Evolutionary conservation across 2,113 vertebrate genomes (phyloP).

Genomic region (Alosa alosa): DNA sequence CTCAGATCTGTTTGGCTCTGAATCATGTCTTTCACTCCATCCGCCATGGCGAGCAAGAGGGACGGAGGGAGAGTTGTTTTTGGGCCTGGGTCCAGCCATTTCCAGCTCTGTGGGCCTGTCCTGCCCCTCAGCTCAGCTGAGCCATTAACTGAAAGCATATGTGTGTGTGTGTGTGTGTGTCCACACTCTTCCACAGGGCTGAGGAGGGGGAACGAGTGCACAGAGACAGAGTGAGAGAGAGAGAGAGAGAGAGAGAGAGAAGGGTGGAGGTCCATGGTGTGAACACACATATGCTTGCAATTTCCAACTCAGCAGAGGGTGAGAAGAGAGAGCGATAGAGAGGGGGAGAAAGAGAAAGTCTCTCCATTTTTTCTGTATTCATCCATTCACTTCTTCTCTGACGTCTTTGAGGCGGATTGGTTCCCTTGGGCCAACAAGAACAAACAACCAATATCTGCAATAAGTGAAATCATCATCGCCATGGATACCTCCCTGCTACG

Average conservation of each 20-base stretch:
- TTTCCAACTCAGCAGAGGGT: not conserved
- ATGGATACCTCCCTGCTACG: not conserved
- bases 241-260: not conserved
- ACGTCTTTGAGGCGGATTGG: not conserved
- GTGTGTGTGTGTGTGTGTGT: not conserved
- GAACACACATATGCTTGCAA: conserved; percentile 31
- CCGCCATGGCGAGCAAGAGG: not conserved
- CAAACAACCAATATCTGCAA: not conserved
- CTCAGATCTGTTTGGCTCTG: not conserved
- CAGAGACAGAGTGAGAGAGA: not conserved
- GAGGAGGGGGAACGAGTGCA: not conserved
- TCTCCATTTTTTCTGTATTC: not conserved
- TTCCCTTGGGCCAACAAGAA: not conserved
- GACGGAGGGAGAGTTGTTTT: not conserved
- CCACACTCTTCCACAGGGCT: not conserved
- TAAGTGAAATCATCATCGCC: not conserved
- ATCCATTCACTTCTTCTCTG: not conserved
- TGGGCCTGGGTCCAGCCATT: not conserved
- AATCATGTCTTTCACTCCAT: conserved; percentile 11
- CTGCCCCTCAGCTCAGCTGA: conserved; percentile 5
- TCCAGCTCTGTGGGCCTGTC: not conserved
- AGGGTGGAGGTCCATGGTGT: not conserved
- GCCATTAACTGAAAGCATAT: not conserved
- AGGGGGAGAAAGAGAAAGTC: not conserved
- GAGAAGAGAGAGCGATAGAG: not conserved